Evolutionary conservation across 1,140 invertebrate genomes (phyloP), one percentile per base, ranked within the genome.

Genomic region (Cotesia chilonis): DNA sequence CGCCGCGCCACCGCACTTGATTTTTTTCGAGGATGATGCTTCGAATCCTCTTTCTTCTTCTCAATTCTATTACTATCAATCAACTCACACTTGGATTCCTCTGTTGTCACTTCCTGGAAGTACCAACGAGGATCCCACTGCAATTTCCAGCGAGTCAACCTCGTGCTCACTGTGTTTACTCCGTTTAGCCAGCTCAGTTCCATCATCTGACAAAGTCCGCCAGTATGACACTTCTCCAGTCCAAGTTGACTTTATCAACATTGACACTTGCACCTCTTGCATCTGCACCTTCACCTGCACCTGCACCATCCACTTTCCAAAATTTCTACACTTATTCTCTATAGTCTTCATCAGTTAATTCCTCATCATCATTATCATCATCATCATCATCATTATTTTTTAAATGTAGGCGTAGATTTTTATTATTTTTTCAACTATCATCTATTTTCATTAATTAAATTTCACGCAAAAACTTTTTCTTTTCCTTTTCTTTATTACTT

Each of bases 161-260:
- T 41, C 38, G 38, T 71, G 63, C 63, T 67, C 59, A 52, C 20
- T 35, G 52, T 10, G n/a, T n/a, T 38, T 12, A 51, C 61, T 64
- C 10, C 4, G 12, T 7, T 37, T 7, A 66, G 61, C 70, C 70
- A 71, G 35, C 61, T 65, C 61, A 67, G 36, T 66, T 72, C 70
- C 70, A 72, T 72, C 70, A 51, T 72, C 70, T 55, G 54, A 37
- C 47, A 47, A 60, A 67, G 20, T 72, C 14, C 55, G 51, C 61
- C 70, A 71, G 70, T 5, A 20, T 20, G 57, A 61, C 17, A 59
- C 57, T 61, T 61, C 55, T 4, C 35, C 52, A 9, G 14, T 20
- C 52, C 20, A 37, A 47, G 64, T 36, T 51, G 66, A 60, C 37
- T 69, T 59, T 37, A 69, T 36, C 68, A 14, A 60, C 70, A 65